Evolutionary conservation across 2,113 vertebrate species (phyloP).

Genomic region (Rhinoptilus africanus): DNA sequence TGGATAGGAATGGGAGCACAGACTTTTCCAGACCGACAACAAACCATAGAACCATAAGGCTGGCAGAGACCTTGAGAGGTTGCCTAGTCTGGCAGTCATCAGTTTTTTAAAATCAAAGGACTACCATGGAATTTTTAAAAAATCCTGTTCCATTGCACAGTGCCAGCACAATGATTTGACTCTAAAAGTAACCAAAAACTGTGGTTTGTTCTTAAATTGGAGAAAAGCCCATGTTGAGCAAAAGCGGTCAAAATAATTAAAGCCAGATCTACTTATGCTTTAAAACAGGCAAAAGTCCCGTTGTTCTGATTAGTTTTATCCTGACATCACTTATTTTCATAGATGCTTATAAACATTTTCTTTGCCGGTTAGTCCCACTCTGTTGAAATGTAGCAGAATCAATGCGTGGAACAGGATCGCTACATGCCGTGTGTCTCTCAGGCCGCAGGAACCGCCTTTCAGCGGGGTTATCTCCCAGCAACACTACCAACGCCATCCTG

Average conservation of each 20-base stretch:
- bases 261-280: not conserved
- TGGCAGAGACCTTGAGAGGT: slow-evolving; percentile 1
- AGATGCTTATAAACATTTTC: not conserved
- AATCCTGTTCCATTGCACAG: not conserved
- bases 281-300: not conserved
- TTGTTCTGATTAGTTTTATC: slow-evolving; percentile 9
- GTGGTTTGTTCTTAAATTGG: not conserved
- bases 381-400: not conserved
- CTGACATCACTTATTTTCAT: not conserved
- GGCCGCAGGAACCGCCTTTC: not conserved
- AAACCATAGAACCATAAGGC: not conserved
- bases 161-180: slow-evolving; percentile 16
- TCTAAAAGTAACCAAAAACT: slow-evolving; percentile 5
- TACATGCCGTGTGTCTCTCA: not conserved
- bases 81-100: slow-evolving; percentile 36
- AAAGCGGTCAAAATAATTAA: not conserved
- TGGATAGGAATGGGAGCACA: not conserved
- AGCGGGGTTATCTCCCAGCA: not conserved
- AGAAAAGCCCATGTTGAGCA: not conserved
- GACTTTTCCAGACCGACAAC: not conserved
- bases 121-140: not conserved
- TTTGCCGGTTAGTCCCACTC: not conserved
- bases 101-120: not conserved
- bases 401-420: not conserved
- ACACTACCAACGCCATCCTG: not conserved